phyloP scores from a whole-genome alignment of 2,797 vertebrate species.

The Myotis myotis region DNA sequence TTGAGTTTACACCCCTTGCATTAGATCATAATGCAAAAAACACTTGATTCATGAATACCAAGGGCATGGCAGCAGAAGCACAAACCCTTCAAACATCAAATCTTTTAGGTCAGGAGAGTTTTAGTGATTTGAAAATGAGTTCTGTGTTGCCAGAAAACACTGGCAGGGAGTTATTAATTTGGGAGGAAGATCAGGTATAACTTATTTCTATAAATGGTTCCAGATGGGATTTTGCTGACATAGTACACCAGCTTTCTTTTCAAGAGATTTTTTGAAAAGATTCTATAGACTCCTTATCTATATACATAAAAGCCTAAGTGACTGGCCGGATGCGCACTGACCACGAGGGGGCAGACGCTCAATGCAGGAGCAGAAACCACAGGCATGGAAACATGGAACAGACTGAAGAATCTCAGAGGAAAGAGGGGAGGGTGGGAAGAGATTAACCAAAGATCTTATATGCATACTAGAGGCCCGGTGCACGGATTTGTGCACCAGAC shows the following conservation, averaged over 20 bases:
- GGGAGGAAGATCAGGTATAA: background rate
- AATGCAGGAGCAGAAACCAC: no score
- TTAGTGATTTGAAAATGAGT: constrained; percentile 47
- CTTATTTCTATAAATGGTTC: constrained; percentile 18
- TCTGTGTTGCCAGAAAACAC: background rate
- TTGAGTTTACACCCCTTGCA: background rate
- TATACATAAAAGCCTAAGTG: no score
- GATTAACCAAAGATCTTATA: no score
- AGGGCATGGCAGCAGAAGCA: background rate
- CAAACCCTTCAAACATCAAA: constrained; percentile 40
- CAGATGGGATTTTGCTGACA: constrained; percentile 13
- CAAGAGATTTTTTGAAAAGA: background rate
- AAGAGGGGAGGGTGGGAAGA: no score
- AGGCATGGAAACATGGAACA: no score
- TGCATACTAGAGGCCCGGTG: no score
- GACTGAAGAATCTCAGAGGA: no score
- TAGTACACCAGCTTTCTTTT: background rate
- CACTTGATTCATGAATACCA: constrained; percentile 37
- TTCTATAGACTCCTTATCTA: background rate
- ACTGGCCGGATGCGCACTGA: no score
- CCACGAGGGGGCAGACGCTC: no score
- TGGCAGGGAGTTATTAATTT: constrained; percentile 23
- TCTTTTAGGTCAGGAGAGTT: background rate
- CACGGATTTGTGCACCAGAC: no score
- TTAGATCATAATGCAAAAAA: constrained; percentile 18